Evolutionary conservation across 2,797 vertebrate genomes (phyloP).

Genomic region (Dendrocincla fuliginosa): DNA sequence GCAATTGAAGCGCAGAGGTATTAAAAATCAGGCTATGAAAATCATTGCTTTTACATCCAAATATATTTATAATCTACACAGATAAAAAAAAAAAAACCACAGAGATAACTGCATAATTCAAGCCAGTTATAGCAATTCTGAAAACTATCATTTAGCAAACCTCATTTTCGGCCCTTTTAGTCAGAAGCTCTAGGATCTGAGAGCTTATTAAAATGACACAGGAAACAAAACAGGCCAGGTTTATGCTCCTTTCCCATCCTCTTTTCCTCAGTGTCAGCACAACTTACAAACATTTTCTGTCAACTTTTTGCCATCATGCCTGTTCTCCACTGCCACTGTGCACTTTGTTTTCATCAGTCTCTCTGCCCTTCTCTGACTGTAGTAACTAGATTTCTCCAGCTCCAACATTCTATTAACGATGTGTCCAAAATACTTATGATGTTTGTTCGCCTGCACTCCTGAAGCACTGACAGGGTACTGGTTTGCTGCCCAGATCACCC

Average conservation of each 20-base stretch:
- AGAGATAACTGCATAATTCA: background rate
- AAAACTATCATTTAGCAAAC: background rate
- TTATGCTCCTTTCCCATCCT: background rate
- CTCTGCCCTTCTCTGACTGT: constrained; percentile 1
- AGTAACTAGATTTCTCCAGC: constrained; percentile 38
- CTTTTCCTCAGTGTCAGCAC: background rate
- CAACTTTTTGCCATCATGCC: constrained; percentile 9
- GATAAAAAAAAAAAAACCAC: background rate
- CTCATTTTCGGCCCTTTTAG: background rate
- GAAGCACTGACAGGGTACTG: background rate
- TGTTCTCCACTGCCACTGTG: background rate
- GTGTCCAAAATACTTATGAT: constrained; percentile 29
- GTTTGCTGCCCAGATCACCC: background rate
- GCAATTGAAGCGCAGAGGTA: background rate
- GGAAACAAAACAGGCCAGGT: background rate
- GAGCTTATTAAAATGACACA: background rate
- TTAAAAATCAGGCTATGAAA: background rate
- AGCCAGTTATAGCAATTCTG: background rate
- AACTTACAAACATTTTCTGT: constrained; percentile 35
- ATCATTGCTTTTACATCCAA: background rate
- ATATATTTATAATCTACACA: background rate
- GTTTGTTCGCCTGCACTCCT: background rate
- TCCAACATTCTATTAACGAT: constrained; percentile 9
- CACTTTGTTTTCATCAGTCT: constrained; percentile 40
- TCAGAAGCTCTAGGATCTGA: background rate